These are phyloP conservation scores for Entomobrya multifasciata DNA, from an alignment of 2,888 invertebrate genomes.

Conservation along the genomic window DNA sequence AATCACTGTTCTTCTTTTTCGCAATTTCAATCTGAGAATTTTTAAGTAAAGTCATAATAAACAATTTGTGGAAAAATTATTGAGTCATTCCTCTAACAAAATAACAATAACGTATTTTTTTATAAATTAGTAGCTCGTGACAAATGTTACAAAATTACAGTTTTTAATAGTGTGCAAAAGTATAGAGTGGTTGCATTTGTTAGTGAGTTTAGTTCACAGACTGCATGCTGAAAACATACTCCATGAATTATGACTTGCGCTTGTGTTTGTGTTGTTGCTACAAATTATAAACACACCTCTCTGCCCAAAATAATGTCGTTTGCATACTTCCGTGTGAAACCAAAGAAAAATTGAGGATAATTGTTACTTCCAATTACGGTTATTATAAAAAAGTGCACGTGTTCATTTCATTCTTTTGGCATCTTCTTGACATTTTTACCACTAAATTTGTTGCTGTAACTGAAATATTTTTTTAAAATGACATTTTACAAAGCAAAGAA, in stretches of 20 bases:
- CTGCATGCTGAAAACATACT: neutral
- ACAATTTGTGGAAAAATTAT: neutral
- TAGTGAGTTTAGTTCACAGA: neutral
- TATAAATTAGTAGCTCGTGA: neutral
- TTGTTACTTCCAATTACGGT: conserved; percentile 13
- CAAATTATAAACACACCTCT: too few relatives aligned
- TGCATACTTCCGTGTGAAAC: conserved; percentile 47
- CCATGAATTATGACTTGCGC: conserved; percentile 12
- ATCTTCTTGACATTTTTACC: neutral
- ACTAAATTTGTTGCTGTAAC: neutral
- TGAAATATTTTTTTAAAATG: neutral
- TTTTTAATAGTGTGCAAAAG: neutral
- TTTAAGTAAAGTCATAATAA: neutral
- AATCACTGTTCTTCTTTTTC: too few relatives aligned
- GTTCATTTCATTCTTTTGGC: neutral
- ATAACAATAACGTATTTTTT: neutral
- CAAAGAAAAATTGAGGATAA: neutral
- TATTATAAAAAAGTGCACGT: neutral
- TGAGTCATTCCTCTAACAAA: conserved; percentile 31
- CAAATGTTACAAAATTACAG: neutral
- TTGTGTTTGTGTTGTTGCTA: neutral
- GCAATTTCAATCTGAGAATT: too few relatives aligned
- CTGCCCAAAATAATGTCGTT: neutral
- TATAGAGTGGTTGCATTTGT: neutral
- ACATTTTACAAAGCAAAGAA: neutral